Evolutionary conservation across 2,797 vertebrate species (phyloP).

Genomic region (Melopsittacus undulatus): DNA sequence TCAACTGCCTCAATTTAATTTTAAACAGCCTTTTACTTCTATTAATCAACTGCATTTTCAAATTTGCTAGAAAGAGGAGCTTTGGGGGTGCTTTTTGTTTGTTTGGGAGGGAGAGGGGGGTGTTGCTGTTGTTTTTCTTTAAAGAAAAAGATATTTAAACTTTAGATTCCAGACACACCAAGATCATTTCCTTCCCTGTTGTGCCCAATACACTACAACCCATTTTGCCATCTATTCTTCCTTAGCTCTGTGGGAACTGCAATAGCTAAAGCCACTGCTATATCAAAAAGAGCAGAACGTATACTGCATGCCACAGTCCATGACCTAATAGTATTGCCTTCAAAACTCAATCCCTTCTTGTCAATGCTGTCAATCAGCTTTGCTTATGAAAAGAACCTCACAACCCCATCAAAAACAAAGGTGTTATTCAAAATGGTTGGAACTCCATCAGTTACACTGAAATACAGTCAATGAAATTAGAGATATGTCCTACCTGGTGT

Average conservation of each 20-base stretch:
- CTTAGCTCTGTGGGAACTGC: background rate
- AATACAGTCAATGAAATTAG: background rate
- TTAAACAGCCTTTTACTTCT: background rate
- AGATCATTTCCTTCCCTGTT: background rate
- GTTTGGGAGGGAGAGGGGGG: background rate
- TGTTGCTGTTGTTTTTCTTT: background rate
- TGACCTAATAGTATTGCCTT: background rate
- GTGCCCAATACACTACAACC: background rate
- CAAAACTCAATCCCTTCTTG: background rate
- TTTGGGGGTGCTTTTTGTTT: background rate
- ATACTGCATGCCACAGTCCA: background rate
- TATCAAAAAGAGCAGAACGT: accelerated
- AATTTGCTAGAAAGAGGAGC: background rate
- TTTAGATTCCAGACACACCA: background rate
- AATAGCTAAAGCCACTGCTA: background rate
- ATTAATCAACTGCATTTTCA: background rate
- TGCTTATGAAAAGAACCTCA: background rate
- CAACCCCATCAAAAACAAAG: background rate
- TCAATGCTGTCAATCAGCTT: background rate
- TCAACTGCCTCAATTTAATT: background rate
- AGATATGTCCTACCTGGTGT: background rate
- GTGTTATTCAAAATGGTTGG: background rate
- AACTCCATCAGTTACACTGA: too few relatives aligned
- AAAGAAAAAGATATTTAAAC: background rate
- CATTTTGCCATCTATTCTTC: accelerated